Evolutionary conservation across 2,113 vertebrate genomes (phyloP), one percentile per base, ranked within the genome.

Genomic region (Typhlomys cinereus): DNA sequence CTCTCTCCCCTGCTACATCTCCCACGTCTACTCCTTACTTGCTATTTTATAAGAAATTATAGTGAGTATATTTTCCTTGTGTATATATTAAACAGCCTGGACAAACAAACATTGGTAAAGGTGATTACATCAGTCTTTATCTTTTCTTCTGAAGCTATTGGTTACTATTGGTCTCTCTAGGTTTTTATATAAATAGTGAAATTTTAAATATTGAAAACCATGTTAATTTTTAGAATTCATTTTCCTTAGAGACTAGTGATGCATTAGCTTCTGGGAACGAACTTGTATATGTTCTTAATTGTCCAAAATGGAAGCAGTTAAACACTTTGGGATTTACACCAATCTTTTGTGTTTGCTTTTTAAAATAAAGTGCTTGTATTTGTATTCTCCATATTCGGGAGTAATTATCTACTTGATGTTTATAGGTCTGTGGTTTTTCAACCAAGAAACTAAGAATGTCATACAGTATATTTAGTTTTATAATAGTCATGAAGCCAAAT

Each of bases 11-110:
- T 0, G 98, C 98, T 7, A 99, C 98, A 0, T 98, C 98, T 18
- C 99, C 99, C 27, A 99, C 99, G 1, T 99, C 99, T 23, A 99
- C 99, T 46, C 99, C 99, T 17, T 99, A 99, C 96, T 98, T 99
- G 90, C 98, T 99, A 69, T 99, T 99, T 98, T 99, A 99, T 98
- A 99, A 98, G 94, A 98, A 96, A 98, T 97, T 97, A 95, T 97
- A 97, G 94, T 96, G 97, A 98, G 94, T 95, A 71, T 96, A 95
- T 94, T 97, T 97, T 91, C 95, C 89, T 95, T 97, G 66, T 96
- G 96, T 98, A 98, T 96, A 98, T 98, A 98, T 78, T 97, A 81
- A 69, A 94, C 79, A 95, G 90, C 94, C 95, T 94, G 89, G 96
- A 93, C 84, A 95, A 95, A 93, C 64, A 64, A 95, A 93, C 64